Evolutionary conservation across 2,113 vertebrate species (phyloP).

Genomic region (Oncorhynchus keta): DNA sequence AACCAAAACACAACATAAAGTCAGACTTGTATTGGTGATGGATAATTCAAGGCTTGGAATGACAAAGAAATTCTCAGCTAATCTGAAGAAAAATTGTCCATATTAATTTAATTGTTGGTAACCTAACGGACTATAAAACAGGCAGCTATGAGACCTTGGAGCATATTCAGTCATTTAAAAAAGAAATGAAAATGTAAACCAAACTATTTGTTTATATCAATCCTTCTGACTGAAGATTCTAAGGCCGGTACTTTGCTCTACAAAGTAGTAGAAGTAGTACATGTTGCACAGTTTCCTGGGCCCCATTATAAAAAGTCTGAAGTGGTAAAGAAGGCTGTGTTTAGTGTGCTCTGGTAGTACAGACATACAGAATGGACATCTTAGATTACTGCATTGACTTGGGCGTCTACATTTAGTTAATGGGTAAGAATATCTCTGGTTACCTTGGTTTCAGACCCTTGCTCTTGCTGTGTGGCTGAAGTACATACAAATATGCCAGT

Average conservation of each 20-base stretch:
- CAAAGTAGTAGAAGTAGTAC: slow-evolving; percentile 21
- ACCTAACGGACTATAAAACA: slow-evolving; percentile 35
- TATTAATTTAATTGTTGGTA: slow-evolving; percentile 35
- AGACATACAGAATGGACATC: too few species aligned
- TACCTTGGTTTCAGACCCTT: slow-evolving; percentile 14
- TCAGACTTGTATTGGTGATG: slow-evolving; percentile 22
- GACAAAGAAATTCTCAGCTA: slow-evolving; percentile 34
- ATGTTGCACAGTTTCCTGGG: background rate
- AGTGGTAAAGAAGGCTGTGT: slow-evolving; percentile 15
- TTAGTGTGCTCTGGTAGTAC: slow-evolving; percentile 36
- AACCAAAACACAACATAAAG: slow-evolving; percentile 20
- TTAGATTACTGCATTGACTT: background rate
- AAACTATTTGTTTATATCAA: slow-evolving; percentile 36
- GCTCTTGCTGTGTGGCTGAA: slow-evolving; percentile 13
- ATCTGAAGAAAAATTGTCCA: slow-evolving; percentile 32
- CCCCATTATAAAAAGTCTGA: background rate
- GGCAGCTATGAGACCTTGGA: slow-evolving; percentile 28
- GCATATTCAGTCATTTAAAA: slow-evolving; percentile 58
- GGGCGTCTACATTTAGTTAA: background rate
- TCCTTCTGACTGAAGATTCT: slow-evolving; percentile 22
- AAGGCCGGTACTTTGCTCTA: slow-evolving; percentile 35
- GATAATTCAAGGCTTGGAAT: slow-evolving; percentile 56
- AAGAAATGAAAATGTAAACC: slow-evolving; percentile 10
- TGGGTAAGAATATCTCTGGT: too few species aligned
- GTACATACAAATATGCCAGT: background rate